Base-by-base conservation (phyloP, 1,140 invertebrate species). In the Phocides pigmalion region DNA sequence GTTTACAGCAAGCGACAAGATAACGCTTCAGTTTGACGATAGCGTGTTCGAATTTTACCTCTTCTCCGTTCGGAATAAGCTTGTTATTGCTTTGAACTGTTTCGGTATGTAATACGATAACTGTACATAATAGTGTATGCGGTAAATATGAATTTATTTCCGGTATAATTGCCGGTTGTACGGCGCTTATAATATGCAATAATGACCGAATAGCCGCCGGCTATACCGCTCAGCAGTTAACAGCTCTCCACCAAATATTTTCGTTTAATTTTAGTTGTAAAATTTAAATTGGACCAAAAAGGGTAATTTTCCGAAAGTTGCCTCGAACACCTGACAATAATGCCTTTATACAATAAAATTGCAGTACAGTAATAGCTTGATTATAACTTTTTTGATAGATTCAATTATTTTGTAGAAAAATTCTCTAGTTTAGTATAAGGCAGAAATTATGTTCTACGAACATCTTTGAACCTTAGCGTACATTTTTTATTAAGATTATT, bases 131-230 rank as follows among this genome's bases (percentile, higher is more conserved):
- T 54, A 56, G 28, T 41, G 44, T 50, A 42, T 5, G 37, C 37
- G 62, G 64, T 74, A 70, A 69, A 74, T 74, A 62, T 64, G 62
- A 70, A 74, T 68, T 70, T 74, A 74, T 74, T 68, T 74, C 62
- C 51, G 51, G 54, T 70, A 63, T 70, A 70, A 74, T 68, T 67
- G 65, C 72, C 46, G 50, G 41, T 56, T 62, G 66, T 63, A 50
- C 63, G 37, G 62, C 63, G 70, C 39, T 68, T 67, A 70, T 69
- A 70, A 68, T 68, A 64, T 67, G 65, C 64, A 65, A 69, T 74
- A 70, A 74, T 54, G 72, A 59, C 58, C 53, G 59, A 53, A 59
- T 37, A 59, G 58, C 62, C 62, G 51, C 47, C 32, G 63, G 62
- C 41, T 59, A 37, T 59, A 49, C 47, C 39, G 53, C 37, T 62